Conservation (phyloP, 2,797 vertebrate species). For the Cuculus canorus region DNA sequence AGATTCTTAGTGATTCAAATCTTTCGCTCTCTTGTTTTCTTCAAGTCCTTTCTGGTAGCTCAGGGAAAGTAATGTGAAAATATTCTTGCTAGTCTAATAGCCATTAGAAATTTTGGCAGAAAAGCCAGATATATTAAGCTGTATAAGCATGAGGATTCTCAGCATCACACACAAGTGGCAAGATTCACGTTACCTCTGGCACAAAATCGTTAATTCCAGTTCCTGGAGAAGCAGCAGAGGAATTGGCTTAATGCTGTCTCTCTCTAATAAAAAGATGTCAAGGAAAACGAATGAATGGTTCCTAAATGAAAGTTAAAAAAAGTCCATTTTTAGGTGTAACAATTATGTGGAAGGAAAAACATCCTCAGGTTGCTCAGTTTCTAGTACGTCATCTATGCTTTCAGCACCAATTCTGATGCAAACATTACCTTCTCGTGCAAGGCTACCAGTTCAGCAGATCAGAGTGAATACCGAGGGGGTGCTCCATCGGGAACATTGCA, state of each 20-base stretch:
- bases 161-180: background rate
- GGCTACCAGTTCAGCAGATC: background rate
- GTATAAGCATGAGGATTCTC: background rate
- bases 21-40: background rate
- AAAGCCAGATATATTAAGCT: background rate
- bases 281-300: background rate
- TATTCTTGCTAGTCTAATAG: background rate
- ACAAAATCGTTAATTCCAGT: background rate
- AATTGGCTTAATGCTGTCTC: background rate
- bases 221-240: background rate
- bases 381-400: background rate
- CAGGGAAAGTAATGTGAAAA: background rate
- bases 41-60: background rate
- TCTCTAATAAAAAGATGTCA: background rate
- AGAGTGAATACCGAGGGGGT: background rate
- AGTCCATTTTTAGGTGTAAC: background rate
- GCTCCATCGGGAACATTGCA: background rate
- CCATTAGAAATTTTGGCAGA: background rate
- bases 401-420: background rate
- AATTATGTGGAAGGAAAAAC: background rate
- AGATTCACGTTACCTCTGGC: background rate
- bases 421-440: fast-evolving
- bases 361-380: background rate
- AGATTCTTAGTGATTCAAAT: background rate
- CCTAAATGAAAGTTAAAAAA: background rate